These are phyloP conservation scores for Oligia strigilis DNA, from an alignment of 2,888 invertebrate species.

Conservation along the genomic window DNA sequence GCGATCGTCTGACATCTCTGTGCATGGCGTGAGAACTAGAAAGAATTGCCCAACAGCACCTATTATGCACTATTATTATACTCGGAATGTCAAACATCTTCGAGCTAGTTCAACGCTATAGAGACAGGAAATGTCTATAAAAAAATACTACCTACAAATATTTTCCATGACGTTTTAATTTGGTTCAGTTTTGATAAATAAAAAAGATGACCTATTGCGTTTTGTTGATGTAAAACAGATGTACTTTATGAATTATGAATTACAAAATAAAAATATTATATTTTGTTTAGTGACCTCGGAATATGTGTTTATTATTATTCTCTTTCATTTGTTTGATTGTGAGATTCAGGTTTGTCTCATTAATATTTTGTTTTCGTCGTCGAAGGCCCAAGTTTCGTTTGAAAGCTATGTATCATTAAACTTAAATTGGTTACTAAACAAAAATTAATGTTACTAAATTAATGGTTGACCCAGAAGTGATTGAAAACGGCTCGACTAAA, in stretches of 20 bases:
- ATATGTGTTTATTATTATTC: slow-evolving; percentile 15
- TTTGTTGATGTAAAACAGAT: slow-evolving; percentile 24
- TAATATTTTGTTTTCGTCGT: slow-evolving; percentile 6
- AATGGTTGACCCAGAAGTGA: slow-evolving; percentile 20
- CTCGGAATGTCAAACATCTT: not conserved
- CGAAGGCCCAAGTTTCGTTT: slow-evolving; percentile 1
- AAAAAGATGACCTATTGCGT: slow-evolving; percentile 26
- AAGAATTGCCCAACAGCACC: slow-evolving; percentile 66
- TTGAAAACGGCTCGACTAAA: slow-evolving; percentile 17
- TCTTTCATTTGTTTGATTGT: slow-evolving; percentile 18
- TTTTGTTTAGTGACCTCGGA: slow-evolving; percentile 4
- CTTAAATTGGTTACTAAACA: slow-evolving; percentile 1
- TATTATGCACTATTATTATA: slow-evolving; percentile 40
- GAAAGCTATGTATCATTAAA: slow-evolving; percentile 12
- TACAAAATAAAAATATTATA: slow-evolving; percentile 15
- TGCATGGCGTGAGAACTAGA: slow-evolving; percentile 72
- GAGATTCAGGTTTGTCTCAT: too few relatives aligned
- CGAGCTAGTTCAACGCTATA: not conserved
- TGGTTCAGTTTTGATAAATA: slow-evolving; percentile 8
- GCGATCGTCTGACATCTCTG: slow-evolving; percentile 55
- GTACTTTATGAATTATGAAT: slow-evolving; percentile 25
- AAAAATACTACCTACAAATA: not conserved
- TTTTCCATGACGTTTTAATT: slow-evolving; percentile 12
- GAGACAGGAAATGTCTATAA: not conserved
- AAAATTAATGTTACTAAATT: not conserved